Conservation (phyloP, 2,888 invertebrate genomes). For the Rhaphigaster nebulosa region DNA sequence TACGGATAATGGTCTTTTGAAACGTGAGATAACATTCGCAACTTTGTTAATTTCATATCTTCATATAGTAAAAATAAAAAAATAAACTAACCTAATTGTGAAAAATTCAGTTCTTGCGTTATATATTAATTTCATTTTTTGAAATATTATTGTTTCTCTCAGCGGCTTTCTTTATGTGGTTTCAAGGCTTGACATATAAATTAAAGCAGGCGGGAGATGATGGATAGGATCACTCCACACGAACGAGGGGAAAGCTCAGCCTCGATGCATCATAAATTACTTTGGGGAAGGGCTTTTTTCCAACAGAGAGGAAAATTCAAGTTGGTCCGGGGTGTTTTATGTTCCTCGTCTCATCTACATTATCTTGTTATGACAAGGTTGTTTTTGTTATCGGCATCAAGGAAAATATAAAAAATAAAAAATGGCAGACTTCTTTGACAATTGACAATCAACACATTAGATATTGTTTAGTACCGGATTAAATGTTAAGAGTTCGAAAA, state of each 20-base stretch:
- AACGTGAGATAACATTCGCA: too few species aligned
- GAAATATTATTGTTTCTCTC: not conserved
- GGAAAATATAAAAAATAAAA: not conserved
- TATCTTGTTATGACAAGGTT: not conserved
- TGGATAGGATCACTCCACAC: slow-evolving; percentile 45
- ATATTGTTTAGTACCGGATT: too few species aligned
- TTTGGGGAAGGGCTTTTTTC: not conserved
- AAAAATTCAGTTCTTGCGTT: not conserved
- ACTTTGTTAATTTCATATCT: too few species aligned
- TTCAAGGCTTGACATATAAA: not conserved
- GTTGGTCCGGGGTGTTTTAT: slow-evolving; percentile 9
- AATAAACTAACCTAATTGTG: not conserved
- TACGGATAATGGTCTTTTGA: too few species aligned
- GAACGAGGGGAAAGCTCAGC: not conserved
- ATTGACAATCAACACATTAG: too few species aligned
- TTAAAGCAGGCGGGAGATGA: not conserved
- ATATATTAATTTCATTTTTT: slow-evolving; percentile 7
- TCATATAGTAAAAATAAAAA: too few species aligned
- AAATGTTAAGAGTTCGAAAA: too few species aligned
- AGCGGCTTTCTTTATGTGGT: not conserved
- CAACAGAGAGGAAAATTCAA: not conserved
- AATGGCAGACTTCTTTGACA: not conserved
- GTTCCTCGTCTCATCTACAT: not conserved
- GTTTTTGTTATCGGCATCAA: not conserved
- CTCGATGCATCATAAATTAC: slow-evolving; percentile 40